phyloP scores from a whole-genome alignment of 2,888 invertebrate species.

The Ophion obscuratus region DNA sequence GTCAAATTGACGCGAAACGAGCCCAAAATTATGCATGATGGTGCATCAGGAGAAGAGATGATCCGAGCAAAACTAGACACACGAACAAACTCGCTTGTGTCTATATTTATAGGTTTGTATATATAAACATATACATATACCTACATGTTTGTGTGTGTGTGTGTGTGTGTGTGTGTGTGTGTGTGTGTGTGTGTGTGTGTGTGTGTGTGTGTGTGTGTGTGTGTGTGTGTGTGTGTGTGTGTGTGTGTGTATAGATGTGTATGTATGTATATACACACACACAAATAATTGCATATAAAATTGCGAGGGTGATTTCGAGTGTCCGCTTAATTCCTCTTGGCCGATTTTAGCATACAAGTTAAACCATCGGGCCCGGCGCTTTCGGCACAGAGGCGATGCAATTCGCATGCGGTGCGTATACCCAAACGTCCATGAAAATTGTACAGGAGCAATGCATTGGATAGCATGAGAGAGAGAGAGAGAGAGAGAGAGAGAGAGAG shows the following conservation, averaged over 20 bases:
- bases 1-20: conserved; percentile 12
- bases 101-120: too few species aligned
- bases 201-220: not conserved
- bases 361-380: conserved; percentile 56
- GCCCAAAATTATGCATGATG: conserved; percentile 31
- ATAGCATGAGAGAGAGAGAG: not conserved
- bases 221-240: too few species aligned
- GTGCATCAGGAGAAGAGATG: conserved; percentile 9
- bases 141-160: not conserved
- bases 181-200: too few species aligned
- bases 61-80: not conserved
- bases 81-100: too few species aligned
- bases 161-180: too few species aligned
- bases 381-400: conserved; percentile 41
- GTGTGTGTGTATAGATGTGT: too few species aligned
- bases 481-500: conserved; percentile 41
- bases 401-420: conserved; percentile 19
- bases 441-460: conserved; percentile 34
- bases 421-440: conserved; percentile 20
- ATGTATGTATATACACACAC: too few species aligned
- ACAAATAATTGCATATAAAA: conserved; percentile 56
- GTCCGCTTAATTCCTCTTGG: conserved; percentile 58
- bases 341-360: conserved; percentile 61
- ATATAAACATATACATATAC: not conserved
- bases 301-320: conserved; percentile 53